A percentile compares a stretch with the other conserved stretches of the same genome.
phyloP scores from a whole-genome alignment of 2,113 vertebrate genomes.

The Nannospalax galili region DNA sequence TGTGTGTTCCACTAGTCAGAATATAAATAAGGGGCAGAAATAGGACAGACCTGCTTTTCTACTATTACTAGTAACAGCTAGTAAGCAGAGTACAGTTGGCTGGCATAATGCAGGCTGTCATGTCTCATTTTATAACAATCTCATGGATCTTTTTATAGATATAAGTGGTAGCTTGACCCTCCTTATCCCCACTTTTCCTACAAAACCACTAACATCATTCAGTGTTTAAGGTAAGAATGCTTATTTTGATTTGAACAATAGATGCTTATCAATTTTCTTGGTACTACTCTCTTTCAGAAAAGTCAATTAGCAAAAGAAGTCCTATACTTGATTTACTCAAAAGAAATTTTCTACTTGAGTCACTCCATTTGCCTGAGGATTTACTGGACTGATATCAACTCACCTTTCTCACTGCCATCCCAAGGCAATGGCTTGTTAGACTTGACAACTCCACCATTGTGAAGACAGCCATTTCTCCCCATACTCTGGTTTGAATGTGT shows the following conservation, averaged over 20 bases:
- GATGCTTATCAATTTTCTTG: slow-evolving; percentile 24
- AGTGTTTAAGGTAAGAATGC: slow-evolving; percentile 10
- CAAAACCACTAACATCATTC: not conserved
- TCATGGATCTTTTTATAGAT: slow-evolving; percentile 1
- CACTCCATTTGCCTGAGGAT: not conserved
- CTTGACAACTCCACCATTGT: not conserved
- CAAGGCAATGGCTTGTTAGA: not conserved
- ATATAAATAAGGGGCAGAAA: not conserved
- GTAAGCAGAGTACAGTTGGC: not conserved
- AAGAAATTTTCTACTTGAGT: not conserved
- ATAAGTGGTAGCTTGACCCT: not conserved
- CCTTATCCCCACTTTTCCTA: not conserved
- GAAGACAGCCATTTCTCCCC: not conserved
- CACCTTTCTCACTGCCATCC: not conserved
- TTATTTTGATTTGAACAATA: slow-evolving; percentile 7
- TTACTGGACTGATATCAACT: not conserved
- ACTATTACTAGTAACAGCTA: slow-evolving; percentile 24
- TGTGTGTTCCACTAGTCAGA: slow-evolving; percentile 15
- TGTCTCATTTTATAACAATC: not conserved
- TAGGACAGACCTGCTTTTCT: not conserved
- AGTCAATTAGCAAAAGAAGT: not conserved
- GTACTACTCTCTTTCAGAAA: not conserved
- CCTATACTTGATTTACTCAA: too few species aligned
- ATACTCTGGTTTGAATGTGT: not conserved
- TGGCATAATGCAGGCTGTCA: not conserved